These are phyloP conservation scores for Engystomops pustulosus DNA, from an alignment of 2,113 vertebrate genomes.

Conservation along the genomic window DNA sequence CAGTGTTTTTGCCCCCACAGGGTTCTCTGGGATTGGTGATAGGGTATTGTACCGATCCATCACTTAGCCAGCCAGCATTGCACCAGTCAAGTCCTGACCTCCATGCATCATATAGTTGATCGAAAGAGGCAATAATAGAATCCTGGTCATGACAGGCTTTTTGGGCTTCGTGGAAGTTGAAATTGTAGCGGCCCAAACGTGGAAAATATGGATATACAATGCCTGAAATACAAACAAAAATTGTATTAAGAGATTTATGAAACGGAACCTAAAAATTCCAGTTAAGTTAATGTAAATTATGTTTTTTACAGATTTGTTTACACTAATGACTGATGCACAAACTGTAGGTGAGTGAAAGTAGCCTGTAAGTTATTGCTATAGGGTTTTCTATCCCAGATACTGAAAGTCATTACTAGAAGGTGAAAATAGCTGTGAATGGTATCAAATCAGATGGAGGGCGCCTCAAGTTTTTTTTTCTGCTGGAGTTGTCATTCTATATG, in stretches of 20 bases:
- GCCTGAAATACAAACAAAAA: conserved; percentile 71
- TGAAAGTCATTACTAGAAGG: too few relatives aligned
- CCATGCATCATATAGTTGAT: conserved; percentile 89
- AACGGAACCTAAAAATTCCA: too few relatives aligned
- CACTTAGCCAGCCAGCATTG: conserved; percentile 94
- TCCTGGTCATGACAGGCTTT: conserved; percentile 83
- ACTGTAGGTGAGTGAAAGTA: too few relatives aligned
- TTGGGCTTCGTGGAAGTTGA: conserved; percentile 84
- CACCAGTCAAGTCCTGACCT: conserved; percentile 91
- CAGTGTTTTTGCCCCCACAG: conserved; percentile 82
- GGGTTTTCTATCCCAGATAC: too few relatives aligned
- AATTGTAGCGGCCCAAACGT: conserved; percentile 83
- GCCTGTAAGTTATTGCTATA: too few relatives aligned
- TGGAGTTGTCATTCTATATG: neutral
- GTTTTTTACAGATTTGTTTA: too few relatives aligned
- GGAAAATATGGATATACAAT: conserved; percentile 92
- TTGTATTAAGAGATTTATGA: too few relatives aligned
- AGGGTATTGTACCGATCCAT: conserved; percentile 91
- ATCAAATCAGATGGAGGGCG: neutral
- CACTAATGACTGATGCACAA: too few relatives aligned
- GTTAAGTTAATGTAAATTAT: too few relatives aligned
- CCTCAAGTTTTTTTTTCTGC: neutral
- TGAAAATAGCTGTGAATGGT: too few relatives aligned
- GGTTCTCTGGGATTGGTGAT: conserved; percentile 87
- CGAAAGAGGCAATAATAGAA: conserved; percentile 82